These are phyloP conservation scores for Ptilodon capucinus DNA, from an alignment of 2,888 invertebrate species.

Conservation along the genomic window DNA sequence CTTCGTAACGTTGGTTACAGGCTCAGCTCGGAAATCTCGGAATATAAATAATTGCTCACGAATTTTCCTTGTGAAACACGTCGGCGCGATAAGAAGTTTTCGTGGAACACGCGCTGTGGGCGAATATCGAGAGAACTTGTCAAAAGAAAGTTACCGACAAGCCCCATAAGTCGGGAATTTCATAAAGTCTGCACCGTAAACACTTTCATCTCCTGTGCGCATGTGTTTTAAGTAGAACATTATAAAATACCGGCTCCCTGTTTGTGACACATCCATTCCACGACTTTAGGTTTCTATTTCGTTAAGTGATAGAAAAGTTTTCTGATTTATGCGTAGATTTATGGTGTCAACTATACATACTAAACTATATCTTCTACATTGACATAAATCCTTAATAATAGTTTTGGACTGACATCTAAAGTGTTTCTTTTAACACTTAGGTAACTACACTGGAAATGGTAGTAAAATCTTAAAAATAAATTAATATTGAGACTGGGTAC, in stretches of 20 bases:
- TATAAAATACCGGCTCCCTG: too few relatives aligned
- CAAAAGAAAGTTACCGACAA: constrained; percentile 54
- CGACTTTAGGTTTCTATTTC: too few relatives aligned
- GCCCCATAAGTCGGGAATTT: constrained; percentile 43
- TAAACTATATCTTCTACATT: too few relatives aligned
- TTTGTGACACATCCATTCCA: neutral
- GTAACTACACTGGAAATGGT: too few relatives aligned
- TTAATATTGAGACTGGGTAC: too few relatives aligned
- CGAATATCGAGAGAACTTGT: constrained; percentile 46
- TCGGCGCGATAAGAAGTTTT: constrained; percentile 22
- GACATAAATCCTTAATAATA: too few relatives aligned
- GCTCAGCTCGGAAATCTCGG: constrained; percentile 6
- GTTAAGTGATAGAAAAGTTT: too few relatives aligned
- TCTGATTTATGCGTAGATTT: too few relatives aligned
- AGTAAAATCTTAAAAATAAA: too few relatives aligned
- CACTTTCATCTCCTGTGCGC: constrained; percentile 29
- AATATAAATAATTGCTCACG: constrained; percentile 15
- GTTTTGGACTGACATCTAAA: too few relatives aligned
- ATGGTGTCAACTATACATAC: too few relatives aligned
- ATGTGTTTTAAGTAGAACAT: constrained; percentile 30
- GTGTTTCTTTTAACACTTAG: too few relatives aligned
- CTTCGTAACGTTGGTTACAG: neutral
- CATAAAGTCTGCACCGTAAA: constrained; percentile 39
- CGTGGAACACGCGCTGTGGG: constrained; percentile 36
- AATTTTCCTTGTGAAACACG: constrained; percentile 15